Evolutionary conservation across 2,113 vertebrate species (phyloP), one percentile per base, ranked within the genome.

Genomic region (Anoura caudifer): DNA sequence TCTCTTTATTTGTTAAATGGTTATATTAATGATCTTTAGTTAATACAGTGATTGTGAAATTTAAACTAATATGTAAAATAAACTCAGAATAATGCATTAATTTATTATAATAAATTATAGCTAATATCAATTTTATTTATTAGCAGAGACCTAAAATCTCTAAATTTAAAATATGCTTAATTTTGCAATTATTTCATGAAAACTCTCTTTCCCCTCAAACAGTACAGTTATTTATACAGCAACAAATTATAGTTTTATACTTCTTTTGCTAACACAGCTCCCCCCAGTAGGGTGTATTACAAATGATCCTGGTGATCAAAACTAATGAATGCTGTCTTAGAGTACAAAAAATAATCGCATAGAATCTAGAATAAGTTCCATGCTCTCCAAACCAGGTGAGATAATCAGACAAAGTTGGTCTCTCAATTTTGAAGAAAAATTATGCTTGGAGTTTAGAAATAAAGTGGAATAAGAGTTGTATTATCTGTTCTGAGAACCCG

Each of bases 111-210:
- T 36, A 81, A 2, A 56, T 22, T 84, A 5, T n/a, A 56, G 4
- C 22, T 31, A 56, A 41, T 75, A 36, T 77, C 69, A 31, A 15
- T 75, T 83, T 28, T 38, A 52, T 33, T 75, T 61, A 63, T 77
- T 77, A 73, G 17, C 19, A 85, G 9, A 70, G 15, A 56, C 8
- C 24, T 88, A 54, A 70, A n/a, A 56, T 82, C 20, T 84, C 24
- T 96, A 87, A 45, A 59, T 61, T 81, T 83, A 95, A 92, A 41
- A 28, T 76, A 63, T 22, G 15, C 24, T 94, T 89, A 73, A 65
- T 89, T 36, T 56, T 89, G 3, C 14, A 79, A 4, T 77, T 77
- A 72, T 79, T 79, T 72, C 19, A 45, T 77, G 43, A 12, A n/a
- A 54, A 54, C 5, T 3, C 3, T 41, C 26, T 84, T 82, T 77